Base-by-base conservation (phyloP, 1,140 invertebrate species). In the Drosophila nannoptera region DNA sequence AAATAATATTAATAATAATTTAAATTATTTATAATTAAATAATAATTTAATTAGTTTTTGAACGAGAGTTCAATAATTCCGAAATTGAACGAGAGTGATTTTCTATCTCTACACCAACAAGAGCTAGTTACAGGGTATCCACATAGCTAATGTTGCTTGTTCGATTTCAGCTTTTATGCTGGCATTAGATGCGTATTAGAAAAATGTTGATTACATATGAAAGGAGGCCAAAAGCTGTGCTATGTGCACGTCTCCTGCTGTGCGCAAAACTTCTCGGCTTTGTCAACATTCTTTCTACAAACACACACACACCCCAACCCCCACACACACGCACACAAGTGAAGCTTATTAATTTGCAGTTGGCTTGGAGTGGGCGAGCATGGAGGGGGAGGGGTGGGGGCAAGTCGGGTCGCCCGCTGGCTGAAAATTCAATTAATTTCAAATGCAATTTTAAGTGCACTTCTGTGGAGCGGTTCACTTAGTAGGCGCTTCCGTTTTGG, bases 391-490 rank as follows among this genome's bases (percentile, higher is more conserved):
- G 7, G 38, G 7, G 6, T 38, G 36, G 38, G 1, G 38, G 40
- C 40, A 22, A 36, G 32, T 40, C 36, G 3, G 31, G 11, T 32
- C 58, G 49, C 36, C 60, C 60, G 40, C 68, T 48, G 32, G 54
- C 54, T 56, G 65, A 61, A 71, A 81, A 83, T 82, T 77, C 78
- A 82, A 81, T 81, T 82, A 77, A 82, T 82, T 82, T 82, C 55
- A 74, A 81, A 81, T 81, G 78, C 78, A 77, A 82, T 82, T 81
- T 82, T 69, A 81, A 81, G 78, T 81, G 78, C 75, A 81, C 70
- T 81, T 75, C 46, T 58, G 78, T 33, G 46, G 77, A 82, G 73
- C 64, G 38, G 36, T 69, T 61, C 65, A 81, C 70, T 77, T 82
- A 77, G 78, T 70, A 82, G 74, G 66, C 74, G 67, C 75, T 77